Base-by-base conservation (phyloP, 1,140 invertebrate species). In the Agrilus planipennis region DNA sequence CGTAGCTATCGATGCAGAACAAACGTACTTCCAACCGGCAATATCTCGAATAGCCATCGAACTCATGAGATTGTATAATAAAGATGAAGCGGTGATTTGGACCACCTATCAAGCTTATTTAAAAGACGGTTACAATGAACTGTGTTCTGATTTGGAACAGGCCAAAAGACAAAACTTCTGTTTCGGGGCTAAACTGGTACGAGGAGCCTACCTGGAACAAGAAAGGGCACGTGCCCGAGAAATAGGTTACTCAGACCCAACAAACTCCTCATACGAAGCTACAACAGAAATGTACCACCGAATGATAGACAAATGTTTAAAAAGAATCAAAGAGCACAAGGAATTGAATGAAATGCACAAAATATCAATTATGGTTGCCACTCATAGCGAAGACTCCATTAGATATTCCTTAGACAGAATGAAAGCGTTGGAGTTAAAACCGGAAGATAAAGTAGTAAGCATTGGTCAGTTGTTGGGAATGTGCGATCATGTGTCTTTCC, bases 51-150 rank as follows among this genome's bases (percentile, higher is more conserved):
- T 99, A 51, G 91, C 92, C 5, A 72, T 98, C 55, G 95, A 98
- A 68, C 84, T 99, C 80, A 98, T 98, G 94, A 73, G 91, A 50
- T 91, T 92, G 67, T 97, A 90, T 64, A 94, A 94, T 66, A 85
- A 79, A 62, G 68, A 77, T n/a, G 77, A 86, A 68, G 89, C 91
- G 39, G 82, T 96, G 50, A 86, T 99, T 41, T 97, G 97, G 71
- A 99, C 99, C 69, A 99, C 96, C 19, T 99, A 99, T 71, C 96
- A 99, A 68, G 96, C 92, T 55, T 99, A 99, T 67, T 71, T 99
- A 53, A 89, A 89, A 69, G 83, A 89, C 52, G 79, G 93, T 1
- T 86, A 78, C 61, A 79, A 83, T 50, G 88, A 90, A 70, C 79
- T 97, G 35, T 72, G 77, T 39, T 84, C 88, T 25, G 95, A 99